Base-by-base conservation (phyloP, 2,797 vertebrate species). In the Gephyroberyx darwinii region DNA sequence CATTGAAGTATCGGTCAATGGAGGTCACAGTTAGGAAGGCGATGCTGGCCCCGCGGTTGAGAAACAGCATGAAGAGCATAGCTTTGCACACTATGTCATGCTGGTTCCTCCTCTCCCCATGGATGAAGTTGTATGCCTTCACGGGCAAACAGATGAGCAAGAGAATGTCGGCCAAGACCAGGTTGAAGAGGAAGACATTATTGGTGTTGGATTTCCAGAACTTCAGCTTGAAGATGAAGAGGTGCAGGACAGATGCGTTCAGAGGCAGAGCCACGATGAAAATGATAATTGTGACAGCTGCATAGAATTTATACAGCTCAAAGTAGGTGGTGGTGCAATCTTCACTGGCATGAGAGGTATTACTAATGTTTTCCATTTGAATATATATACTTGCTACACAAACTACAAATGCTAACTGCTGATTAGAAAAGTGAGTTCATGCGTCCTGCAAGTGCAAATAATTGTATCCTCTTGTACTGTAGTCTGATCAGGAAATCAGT, bases 151-250 rank as follows among this genome's bases (percentile, higher is more conserved):
- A 94, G 80, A 90, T 51, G 0, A 91, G 88, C 74, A 93, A 80
- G 22, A 94, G 90, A 10, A 92, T 90, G 65, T 93, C 93, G 0
- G 93, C 76, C 5, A 93, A 1, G 53, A 91, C 91, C 73, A 94
- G 83, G 86, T 93, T 92, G 86, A 94, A 90, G 12, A 95, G 92
- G 54, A 92, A 94, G 54, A 90, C 17, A 0, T 89, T 85, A 33
- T 93, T 91, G 88, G 63, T 87, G 31, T 93, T 90, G 22, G 90
- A 81, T 65, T 94, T 95, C 92, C 93, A 95, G 76, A 92, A 93
- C 78, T 91, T 92, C 45, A 95, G 83, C 61, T 88, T 92, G 86
- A 94, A 93, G 60, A 92, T 85, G 81, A 95, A 92, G 17, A 93
- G 90, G 84, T 94, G 90, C 0, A 91, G 87, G 0, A 92, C 90